Evolutionary conservation across 53 echinoderm and acorn worm genomes (phyloP).

Genomic region (Paracentrotus lividus): DNA sequence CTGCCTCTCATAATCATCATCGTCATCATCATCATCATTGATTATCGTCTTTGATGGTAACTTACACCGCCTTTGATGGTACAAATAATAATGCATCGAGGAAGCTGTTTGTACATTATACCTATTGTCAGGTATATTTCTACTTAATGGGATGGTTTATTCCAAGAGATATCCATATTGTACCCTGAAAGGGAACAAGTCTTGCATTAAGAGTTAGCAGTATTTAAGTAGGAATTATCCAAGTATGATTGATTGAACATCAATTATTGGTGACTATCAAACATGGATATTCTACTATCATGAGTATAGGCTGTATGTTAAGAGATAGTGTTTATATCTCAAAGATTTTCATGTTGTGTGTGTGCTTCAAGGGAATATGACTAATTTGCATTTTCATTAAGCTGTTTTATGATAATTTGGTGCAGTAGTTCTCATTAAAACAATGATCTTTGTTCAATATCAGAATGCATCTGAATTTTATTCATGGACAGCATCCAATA

Average conservation of each 20-base stretch:
- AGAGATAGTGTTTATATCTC: background rate
- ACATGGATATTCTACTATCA: background rate
- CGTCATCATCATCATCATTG: background rate
- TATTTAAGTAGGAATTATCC: background rate
- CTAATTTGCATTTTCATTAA: background rate
- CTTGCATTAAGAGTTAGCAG: background rate
- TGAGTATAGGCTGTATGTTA: background rate
- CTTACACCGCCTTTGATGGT: no score
- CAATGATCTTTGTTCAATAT: background rate
- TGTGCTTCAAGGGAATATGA: constrained; percentile 19
- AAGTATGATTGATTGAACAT: background rate
- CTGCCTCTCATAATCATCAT: background rate
- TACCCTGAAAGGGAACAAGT: constrained; percentile 13
- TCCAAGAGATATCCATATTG: background rate
- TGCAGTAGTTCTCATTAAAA: background rate
- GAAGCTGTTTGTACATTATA: background rate
- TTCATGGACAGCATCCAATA: background rate
- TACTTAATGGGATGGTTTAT: constrained; percentile 1
- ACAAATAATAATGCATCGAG: no score
- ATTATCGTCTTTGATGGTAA: background rate
- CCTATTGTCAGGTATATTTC: background rate
- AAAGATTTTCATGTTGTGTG: constrained; percentile 4
- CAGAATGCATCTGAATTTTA: background rate
- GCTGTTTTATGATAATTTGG: background rate
- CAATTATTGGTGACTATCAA: background rate